Evolutionary conservation across 2,888 invertebrate genomes (phyloP), one percentile per base, ranked within the genome.

Genomic region (Andrena dorsata): DNA sequence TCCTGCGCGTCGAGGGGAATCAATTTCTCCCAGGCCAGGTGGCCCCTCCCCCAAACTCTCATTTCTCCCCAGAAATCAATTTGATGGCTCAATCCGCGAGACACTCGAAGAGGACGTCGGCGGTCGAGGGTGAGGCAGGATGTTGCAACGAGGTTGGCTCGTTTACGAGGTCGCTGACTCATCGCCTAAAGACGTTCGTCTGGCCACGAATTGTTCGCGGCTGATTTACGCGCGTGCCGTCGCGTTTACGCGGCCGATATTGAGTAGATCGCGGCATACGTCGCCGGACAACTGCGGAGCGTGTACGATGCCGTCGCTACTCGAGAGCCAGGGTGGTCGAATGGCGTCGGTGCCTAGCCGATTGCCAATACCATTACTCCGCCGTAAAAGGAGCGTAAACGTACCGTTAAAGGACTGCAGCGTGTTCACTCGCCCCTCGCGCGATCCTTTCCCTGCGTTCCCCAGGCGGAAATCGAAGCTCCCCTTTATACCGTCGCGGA

Each of bases 301-400:
- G 75, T 56, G 56, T 61, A 61, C 51, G 60, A 71, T 10, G 23
- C 20, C 64, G 51, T 49, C 77, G 47, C 68, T 26, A 58, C 60
- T 72, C 60, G 63, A 58, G 35, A 64, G 35, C 68, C 28, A 7
- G 51, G 41, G 13, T 56, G 28, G 41, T 58, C 58, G 26, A 72
- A 76, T 73, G 75, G 74, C 76, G 74, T 65, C 64, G 76, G 75
- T 83, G 86, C 74, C 74, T 82, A 87, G 74, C 68, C 84, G 82
- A 87, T 87, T 83, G 88, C 69, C 87, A 84, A 89, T 89, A 86
- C 76, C 85, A 89, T 90, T 88, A 90, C 84, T 79, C 71, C 53
- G 84, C 77, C 80, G 79, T 89, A 89, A 89, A 90, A 86, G 86
- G 74, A 86, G 72, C 86, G 84, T 88, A 87, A 89, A 88, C 79